These are phyloP conservation scores for Kobus ellipsiprymnus DNA, from an alignment of 2,113 vertebrate species.

Conservation along the genomic window DNA sequence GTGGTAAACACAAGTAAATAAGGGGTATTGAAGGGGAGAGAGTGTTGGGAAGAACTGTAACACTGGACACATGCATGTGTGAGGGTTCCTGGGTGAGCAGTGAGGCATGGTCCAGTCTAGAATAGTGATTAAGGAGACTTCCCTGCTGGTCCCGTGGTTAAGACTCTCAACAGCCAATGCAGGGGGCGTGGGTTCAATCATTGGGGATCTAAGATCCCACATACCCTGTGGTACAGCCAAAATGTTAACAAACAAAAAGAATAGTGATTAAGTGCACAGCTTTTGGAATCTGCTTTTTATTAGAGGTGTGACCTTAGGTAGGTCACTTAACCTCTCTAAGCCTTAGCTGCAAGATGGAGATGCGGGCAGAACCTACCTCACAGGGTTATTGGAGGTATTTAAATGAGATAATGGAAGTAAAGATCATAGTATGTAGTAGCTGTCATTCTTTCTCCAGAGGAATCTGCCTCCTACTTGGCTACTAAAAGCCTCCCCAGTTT, in stretches of 20 bases:
- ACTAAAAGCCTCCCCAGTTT: background rate
- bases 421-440: background rate
- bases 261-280: background rate
- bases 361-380: background rate
- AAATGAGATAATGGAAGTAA: background rate
- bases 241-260: background rate
- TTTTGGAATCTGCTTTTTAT: constrained; percentile 20
- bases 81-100: background rate
- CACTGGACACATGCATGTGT: background rate
- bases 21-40: background rate
- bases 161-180: background rate
- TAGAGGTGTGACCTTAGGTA: background rate
- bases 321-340: background rate
- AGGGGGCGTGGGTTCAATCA: background rate
- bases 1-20: constrained; percentile 21
- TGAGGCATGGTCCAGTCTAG: background rate
- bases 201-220: background rate
- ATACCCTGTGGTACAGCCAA: background rate
- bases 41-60: background rate
- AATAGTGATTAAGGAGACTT: background rate
- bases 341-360: background rate
- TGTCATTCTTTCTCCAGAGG: constrained; percentile 11
- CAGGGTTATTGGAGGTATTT: background rate
- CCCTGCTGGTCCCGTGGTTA: background rate
- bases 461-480: background rate